A percentile compares a stretch with the other conserved stretches of the same genome.
These are phyloP conservation scores for Noctua janthe DNA, from an alignment of 2,888 invertebrate species.

Conservation along the genomic window DNA sequence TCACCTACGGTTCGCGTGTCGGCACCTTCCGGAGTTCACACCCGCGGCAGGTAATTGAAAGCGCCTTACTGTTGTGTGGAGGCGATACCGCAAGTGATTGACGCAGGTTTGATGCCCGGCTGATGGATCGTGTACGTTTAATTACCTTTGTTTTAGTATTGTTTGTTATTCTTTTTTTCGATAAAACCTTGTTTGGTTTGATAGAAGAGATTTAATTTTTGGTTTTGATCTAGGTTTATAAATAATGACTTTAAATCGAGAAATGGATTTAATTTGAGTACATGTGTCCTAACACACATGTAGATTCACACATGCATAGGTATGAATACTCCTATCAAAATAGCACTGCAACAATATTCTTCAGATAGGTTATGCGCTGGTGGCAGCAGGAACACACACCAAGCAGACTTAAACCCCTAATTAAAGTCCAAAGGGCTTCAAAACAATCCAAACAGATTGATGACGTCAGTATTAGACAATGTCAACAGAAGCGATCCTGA, in stretches of 20 bases:
- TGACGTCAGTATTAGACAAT: conserved; percentile 61
- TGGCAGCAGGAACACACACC: neutral
- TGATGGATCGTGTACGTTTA: conserved; percentile 44
- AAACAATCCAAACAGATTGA: conserved; percentile 54
- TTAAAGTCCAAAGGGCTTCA: conserved; percentile 32
- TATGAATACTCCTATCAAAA: neutral
- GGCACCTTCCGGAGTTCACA: conserved; percentile 62
- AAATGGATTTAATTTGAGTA: neutral
- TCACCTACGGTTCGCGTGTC: conserved; percentile 54
- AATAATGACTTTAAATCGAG: neutral
- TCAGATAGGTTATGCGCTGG: neutral
- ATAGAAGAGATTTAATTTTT: neutral
- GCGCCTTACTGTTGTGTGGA: conserved; percentile 47
- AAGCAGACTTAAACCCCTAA: neutral
- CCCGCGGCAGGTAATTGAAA: conserved; percentile 64
- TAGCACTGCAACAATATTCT: neutral
- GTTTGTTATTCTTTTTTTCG: conserved; percentile 12
- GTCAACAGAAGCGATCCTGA: conserved; percentile 55
- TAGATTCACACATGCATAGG: neutral
- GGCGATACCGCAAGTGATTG: conserved; percentile 57
- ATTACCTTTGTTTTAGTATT: conserved; percentile 15
- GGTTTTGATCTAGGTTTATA: neutral
- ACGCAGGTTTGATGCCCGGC: conserved; percentile 49
- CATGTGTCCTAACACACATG: neutral
- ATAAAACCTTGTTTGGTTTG: neutral